These are phyloP conservation scores for Accipiter cooperii DNA, from an alignment of 2,113 vertebrate genomes.

Conservation along the genomic window DNA sequence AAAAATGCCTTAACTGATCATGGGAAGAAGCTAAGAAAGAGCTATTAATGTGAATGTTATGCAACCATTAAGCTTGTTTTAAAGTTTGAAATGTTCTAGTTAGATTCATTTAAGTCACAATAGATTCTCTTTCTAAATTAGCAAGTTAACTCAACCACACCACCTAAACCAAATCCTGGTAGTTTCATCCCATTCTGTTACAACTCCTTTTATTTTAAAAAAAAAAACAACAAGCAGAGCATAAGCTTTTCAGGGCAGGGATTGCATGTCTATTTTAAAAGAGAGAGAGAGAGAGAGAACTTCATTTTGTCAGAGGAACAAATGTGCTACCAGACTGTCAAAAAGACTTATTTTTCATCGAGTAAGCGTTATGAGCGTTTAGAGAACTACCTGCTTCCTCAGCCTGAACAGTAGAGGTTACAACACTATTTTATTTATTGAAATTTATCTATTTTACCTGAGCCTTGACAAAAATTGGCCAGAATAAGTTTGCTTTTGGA, in stretches of 20 bases:
- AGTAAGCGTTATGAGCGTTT: neutral
- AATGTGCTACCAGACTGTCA: neutral
- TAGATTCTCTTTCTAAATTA: neutral
- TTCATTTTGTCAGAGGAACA: neutral
- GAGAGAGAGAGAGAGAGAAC: neutral
- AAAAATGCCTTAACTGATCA: neutral
- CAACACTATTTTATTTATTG: neutral
- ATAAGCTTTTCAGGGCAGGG: neutral
- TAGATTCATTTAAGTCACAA: neutral
- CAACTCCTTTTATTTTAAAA: neutral
- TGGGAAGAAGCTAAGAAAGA: neutral
- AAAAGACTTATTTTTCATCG: neutral
- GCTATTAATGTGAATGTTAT: conserved; percentile 4
- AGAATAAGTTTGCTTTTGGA: neutral
- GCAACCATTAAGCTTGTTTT: conserved; percentile 12
- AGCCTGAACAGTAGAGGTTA: neutral
- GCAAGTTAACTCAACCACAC: neutral
- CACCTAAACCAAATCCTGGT: neutral
- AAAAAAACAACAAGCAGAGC: neutral
- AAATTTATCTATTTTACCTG: neutral
- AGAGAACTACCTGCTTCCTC: neutral
- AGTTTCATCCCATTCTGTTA: neutral
- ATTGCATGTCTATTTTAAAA: neutral
- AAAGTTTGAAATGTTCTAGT: conserved; percentile 2
- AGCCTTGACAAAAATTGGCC: neutral